Evolutionary conservation across 2,113 vertebrate genomes (phyloP).

Genomic region (Hypomesus transpacificus): DNA sequence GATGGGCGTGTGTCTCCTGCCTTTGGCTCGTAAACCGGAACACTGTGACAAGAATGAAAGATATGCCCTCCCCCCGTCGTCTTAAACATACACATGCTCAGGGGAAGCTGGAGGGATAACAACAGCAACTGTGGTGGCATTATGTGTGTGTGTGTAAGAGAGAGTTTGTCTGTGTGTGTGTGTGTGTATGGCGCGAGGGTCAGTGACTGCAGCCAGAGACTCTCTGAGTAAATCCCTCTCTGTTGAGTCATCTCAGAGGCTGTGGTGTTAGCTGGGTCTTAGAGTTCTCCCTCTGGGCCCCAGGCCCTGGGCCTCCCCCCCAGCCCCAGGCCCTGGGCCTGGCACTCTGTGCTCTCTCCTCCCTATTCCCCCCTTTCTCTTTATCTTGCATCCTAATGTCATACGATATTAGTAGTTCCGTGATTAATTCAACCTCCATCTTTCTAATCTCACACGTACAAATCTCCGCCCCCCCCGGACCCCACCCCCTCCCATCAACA

Average conservation of each 20-base stretch:
- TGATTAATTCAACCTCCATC: conserved; percentile 47
- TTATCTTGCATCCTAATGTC: conserved; percentile 31
- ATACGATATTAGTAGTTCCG: conserved; percentile 47
- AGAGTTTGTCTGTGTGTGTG: conserved; percentile 15
- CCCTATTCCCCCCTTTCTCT: conserved; percentile 10
- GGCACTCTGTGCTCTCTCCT: not conserved
- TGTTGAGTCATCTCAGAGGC: not conserved
- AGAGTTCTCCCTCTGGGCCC: not conserved
- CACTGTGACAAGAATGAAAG: conserved; percentile 61
- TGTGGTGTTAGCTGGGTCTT: not conserved
- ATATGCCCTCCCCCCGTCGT: conserved; percentile 55
- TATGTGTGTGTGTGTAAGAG: not conserved
- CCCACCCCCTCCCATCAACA: conserved; percentile 48
- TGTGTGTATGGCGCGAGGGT: conserved; percentile 12
- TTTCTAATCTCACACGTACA: conserved; percentile 58
- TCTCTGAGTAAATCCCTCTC: not conserved
- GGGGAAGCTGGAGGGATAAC: not conserved
- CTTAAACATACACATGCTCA: conserved; percentile 44
- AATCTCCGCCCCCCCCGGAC: conserved; percentile 53
- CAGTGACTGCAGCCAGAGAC: not conserved
- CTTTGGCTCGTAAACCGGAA: conserved; percentile 65
- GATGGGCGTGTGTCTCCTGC: conserved; percentile 64
- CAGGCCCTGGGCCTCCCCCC: too few species aligned
- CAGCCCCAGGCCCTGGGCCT: too few species aligned
- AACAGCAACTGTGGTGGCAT: not conserved